Evolutionary conservation across 1,140 invertebrate genomes (phyloP).

Genomic region (Prorops nasuta): DNA sequence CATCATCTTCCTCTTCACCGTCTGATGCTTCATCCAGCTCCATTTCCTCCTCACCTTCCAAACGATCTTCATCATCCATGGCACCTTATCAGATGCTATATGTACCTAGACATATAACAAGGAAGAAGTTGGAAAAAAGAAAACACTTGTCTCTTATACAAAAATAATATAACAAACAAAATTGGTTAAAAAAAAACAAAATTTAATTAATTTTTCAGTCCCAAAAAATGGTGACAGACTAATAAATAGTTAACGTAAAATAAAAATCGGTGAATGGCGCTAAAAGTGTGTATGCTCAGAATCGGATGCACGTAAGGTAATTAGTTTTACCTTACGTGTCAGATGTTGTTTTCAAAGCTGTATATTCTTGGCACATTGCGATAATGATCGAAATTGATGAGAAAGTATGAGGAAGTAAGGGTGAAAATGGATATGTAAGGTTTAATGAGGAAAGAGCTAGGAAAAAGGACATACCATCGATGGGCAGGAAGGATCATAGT

Average conservation of each 20-base stretch:
- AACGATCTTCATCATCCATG: slow-evolving; percentile 55
- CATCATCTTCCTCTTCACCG: slow-evolving; percentile 54
- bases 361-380: background rate
- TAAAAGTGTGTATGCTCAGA: too few relatives aligned
- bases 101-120: slow-evolving; percentile 18
- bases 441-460: too few relatives aligned
- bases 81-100: slow-evolving; percentile 31
- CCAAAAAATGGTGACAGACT: slow-evolving; percentile 1
- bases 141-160: background rate
- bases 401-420: too few relatives aligned
- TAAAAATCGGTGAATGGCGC: too few relatives aligned
- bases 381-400: slow-evolving; percentile 2
- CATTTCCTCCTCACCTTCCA: slow-evolving; percentile 57
- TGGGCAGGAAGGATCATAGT: too few relatives aligned
- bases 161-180: background rate
- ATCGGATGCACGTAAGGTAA: background rate
- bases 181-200: slow-evolving; percentile 1
- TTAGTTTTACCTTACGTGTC: slow-evolving; percentile 16
- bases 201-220: too few relatives aligned
- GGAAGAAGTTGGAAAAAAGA: background rate
- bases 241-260: background rate
- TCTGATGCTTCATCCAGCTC: slow-evolving; percentile 55
- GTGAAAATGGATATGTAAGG: too few relatives aligned
- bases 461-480: too few relatives aligned
- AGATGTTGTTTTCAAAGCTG: slow-evolving; percentile 9